Conservation (phyloP, 2,797 vertebrate genomes). For the Protonibea diacanthus region DNA sequence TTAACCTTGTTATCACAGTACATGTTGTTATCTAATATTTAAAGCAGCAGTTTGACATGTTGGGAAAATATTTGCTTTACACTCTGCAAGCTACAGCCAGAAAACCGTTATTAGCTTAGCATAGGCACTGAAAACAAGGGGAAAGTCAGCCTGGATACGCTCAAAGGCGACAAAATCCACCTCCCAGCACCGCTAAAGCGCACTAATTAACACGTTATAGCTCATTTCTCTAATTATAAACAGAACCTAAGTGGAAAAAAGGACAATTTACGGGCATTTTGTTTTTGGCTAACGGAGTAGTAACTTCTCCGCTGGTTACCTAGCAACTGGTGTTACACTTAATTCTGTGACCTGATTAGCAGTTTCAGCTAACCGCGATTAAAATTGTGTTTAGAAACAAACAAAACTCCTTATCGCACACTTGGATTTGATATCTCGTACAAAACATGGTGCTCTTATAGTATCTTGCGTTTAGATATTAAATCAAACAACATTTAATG, state of each 20-base stretch:
- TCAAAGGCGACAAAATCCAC: neutral
- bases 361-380: neutral
- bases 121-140: neutral
- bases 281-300: neutral
- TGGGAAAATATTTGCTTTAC: neutral
- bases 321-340: neutral
- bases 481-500: too few species aligned
- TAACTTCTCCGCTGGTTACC: neutral
- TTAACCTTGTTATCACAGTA: slow-evolving; percentile 23
- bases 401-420: too few species aligned
- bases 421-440: too few species aligned
- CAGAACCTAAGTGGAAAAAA: neutral
- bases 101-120: neutral
- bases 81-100: neutral
- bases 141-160: neutral
- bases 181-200: neutral
- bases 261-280: neutral
- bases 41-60: slow-evolving; percentile 20
- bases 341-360: neutral
- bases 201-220: neutral
- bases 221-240: neutral
- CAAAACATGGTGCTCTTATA: too few species aligned
- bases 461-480: too few species aligned
- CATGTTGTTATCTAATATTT: slow-evolving; percentile 10
- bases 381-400: too few species aligned